Evolutionary conservation across 2,113 vertebrate genomes (phyloP).

Genomic region (Prochilodus magdalenae): DNA sequence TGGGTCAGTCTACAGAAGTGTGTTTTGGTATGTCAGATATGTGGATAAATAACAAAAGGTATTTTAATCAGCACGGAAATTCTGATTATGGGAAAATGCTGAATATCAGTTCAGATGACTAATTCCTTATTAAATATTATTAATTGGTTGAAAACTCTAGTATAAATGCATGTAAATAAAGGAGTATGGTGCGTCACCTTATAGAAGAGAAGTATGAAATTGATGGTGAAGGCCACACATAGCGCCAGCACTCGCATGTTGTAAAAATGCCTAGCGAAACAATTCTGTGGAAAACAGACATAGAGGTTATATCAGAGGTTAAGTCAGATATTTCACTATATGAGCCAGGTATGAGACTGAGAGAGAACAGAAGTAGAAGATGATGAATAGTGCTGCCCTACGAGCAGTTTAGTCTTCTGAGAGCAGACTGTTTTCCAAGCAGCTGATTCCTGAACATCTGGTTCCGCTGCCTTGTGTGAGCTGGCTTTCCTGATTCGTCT

Average conservation of each 20-base stretch:
- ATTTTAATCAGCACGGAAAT: no score
- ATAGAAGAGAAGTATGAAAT: slow-evolving; percentile 97
- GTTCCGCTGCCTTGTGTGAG: slow-evolving; percentile 79
- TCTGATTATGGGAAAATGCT: no score
- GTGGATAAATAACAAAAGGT: no score
- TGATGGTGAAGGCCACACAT: slow-evolving; percentile 94
- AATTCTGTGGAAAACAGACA: slow-evolving; percentile 82
- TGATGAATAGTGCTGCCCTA: slow-evolving; percentile 65
- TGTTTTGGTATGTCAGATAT: no score
- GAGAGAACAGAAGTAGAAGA: background rate
- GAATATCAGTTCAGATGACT: no score
- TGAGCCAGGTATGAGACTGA: background rate
- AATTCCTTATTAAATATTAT: no score
- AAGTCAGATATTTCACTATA: background rate
- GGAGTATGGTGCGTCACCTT: slow-evolving; percentile 78
- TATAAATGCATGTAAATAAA: background rate
- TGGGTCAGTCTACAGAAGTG: no score
- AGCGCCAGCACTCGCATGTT: slow-evolving; percentile 93
- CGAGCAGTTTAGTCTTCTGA: slow-evolving; percentile 89
- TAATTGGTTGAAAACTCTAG: background rate
- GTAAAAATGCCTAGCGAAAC: slow-evolving; percentile 95
- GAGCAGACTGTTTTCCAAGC: slow-evolving; percentile 89
- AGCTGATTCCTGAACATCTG: slow-evolving; percentile 83
- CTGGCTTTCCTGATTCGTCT: slow-evolving; percentile 73
- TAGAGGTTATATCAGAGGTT: background rate